Conservation (phyloP, 2,888 invertebrate species). For the Aspidiotus rigidus region DNA sequence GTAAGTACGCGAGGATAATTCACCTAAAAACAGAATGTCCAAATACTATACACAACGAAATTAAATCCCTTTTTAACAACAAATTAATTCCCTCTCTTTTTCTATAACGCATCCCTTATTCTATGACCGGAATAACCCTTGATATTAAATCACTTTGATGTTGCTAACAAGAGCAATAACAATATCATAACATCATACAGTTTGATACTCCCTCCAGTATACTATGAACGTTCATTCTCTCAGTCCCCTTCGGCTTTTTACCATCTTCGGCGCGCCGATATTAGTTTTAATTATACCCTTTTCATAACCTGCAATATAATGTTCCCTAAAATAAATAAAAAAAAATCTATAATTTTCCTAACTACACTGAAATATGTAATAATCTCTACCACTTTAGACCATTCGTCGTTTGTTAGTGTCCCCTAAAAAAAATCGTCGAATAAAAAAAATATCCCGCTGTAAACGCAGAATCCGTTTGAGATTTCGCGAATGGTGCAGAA, state of each 20-base stretch:
- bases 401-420: too few relatives aligned
- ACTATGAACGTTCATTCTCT: constrained; percentile 13
- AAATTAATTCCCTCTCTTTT: constrained; percentile 24
- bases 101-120: constrained; percentile 24
- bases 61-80: constrained; percentile 31
- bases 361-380: constrained; percentile 33
- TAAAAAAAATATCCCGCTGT: too few relatives aligned
- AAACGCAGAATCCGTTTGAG: too few relatives aligned
- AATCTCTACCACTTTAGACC: constrained; percentile 30
- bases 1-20: constrained; percentile 17
- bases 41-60: constrained; percentile 13
- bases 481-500: too few relatives aligned
- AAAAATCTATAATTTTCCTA: constrained; percentile 29
- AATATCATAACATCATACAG: constrained; percentile 35
- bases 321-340: constrained; percentile 30
- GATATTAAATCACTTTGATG: constrained; percentile 34
- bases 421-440: too few relatives aligned
- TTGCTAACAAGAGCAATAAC: constrained; percentile 32
- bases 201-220: constrained; percentile 21
- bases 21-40: constrained; percentile 29
- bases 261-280: constrained; percentile 16
- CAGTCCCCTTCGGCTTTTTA: neutral
- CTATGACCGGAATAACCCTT: constrained; percentile 32
- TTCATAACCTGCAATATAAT: constrained; percentile 33
- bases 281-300: constrained; percentile 34